phyloP scores from a whole-genome alignment of 2,113 vertebrate species.

The Eolophus roseicapilla region DNA sequence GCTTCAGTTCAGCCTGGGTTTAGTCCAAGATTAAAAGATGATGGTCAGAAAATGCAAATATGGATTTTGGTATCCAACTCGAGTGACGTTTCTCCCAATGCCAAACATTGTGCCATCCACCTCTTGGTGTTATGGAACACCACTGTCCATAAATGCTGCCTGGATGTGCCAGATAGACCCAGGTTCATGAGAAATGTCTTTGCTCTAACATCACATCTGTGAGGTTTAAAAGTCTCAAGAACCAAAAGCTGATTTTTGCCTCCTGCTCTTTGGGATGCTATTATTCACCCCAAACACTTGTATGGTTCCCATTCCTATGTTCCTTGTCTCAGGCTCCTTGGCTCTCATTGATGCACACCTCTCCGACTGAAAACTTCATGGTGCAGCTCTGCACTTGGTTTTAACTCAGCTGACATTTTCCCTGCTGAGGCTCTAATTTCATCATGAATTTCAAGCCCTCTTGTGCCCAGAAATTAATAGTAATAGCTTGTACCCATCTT shows the following conservation, averaged over 20 bases:
- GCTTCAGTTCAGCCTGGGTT: not conserved
- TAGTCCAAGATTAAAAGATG: not conserved
- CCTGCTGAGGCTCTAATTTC: not conserved
- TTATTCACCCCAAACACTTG: not conserved
- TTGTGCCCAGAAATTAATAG: constrained; percentile 4
- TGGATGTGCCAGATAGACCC: not conserved
- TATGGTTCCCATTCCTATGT: accelerated
- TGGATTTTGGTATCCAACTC: not conserved
- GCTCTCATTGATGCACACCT: not conserved
- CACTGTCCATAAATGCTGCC: not conserved
- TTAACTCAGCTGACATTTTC: not conserved
- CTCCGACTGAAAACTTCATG: not conserved
- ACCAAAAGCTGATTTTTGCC: not conserved
- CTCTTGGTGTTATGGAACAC: accelerated
- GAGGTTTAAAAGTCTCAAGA: not conserved
- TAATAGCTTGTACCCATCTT: not conserved
- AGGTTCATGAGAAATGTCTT: not conserved
- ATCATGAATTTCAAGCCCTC: constrained; percentile 20
- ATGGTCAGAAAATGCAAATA: not conserved
- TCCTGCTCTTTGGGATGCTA: not conserved
- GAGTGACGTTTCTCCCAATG: not conserved
- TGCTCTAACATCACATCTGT: accelerated
- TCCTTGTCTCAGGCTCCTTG: not conserved
- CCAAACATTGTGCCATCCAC: not conserved
- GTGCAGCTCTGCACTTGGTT: not conserved